Base-by-base conservation (phyloP, 2,113 vertebrate species). In the Argyrosomus japonicus region DNA sequence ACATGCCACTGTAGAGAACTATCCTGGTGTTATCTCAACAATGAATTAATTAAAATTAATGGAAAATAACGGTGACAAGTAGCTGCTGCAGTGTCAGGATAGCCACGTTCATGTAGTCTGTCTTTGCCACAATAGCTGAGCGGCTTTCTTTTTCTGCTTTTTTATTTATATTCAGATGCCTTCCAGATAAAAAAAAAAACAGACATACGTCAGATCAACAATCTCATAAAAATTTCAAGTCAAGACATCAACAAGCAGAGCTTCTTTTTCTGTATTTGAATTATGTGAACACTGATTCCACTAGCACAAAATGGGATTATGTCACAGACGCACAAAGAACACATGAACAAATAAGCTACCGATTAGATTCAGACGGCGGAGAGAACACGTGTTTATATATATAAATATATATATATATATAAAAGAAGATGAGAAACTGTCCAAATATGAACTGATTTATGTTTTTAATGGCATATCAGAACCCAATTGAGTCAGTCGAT, bases 1-100 rank as follows among this genome's bases (percentile, higher is more conserved):
- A 75, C 58, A 68, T 74, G 60, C 50, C 67, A 79, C 25, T 53
- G 57, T 4, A 12, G 61, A 82, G 62, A 36, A 77, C 79, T 57
- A 29, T 72, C 23, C 25, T 11, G 6, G 40, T n/a, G 73, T 40
- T 77, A 78, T 78, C 58, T 75, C 47, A 58, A 80, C 51, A 63
- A 54, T 40, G 70, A 75, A 53, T 72, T 86, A 71, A 75, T 47
- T 40, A 15, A 68, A 78, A 81, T 81, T 21, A 86, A 87, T 83
- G 76, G 65, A 83, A 86, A 83, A 68, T 75, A 87, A 85, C 71
- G 48, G 79, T 83, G 88, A 85, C 87, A 91, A 80, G 86, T 76
- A 63, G 76, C 77, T 29, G 65, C 71, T 61, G 57, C 62, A 54
- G 74, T 23, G 32, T 71, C 75, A 48, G 54, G 61, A 65, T 64